Conservation (phyloP, 2,797 vertebrate species). For the Poeciliopsis turneri region DNA sequence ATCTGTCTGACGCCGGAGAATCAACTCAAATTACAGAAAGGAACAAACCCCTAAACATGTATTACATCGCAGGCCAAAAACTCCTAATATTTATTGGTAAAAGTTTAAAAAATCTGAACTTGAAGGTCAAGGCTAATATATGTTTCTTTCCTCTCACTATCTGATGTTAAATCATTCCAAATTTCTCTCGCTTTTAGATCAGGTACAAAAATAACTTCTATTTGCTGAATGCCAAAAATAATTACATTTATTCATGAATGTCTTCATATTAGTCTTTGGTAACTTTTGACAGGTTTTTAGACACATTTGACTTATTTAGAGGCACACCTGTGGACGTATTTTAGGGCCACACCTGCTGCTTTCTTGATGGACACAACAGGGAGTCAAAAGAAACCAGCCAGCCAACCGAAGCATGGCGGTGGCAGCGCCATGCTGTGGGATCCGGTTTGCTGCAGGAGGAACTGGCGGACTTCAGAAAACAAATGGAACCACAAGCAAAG, state of each 20-base stretch:
- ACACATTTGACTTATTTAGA: too few species aligned
- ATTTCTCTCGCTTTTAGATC: neutral
- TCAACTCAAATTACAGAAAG: too few species aligned
- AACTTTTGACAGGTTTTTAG: too few species aligned
- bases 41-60: too few species aligned
- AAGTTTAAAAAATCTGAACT: too few species aligned
- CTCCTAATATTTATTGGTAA: too few species aligned
- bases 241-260: neutral
- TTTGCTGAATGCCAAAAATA: neutral
- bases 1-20: too few species aligned
- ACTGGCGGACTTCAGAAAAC: too few species aligned
- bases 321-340: too few species aligned
- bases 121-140: too few species aligned
- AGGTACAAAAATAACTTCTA: neutral
- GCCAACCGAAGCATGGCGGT: neutral
- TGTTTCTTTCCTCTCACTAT: neutral
- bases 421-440: neutral
- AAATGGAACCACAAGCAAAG: too few species aligned
- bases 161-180: neutral
- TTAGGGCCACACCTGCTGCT: neutral
- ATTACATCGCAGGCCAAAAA: too few species aligned
- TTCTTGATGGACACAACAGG: neutral
- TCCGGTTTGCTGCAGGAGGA: neutral
- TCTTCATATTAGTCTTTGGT: neutral
- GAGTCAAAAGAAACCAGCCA: neutral